Evolutionary conservation across 2,113 vertebrate genomes (phyloP), one percentile per base, ranked within the genome.

Genomic region (Cariama cristata): DNA sequence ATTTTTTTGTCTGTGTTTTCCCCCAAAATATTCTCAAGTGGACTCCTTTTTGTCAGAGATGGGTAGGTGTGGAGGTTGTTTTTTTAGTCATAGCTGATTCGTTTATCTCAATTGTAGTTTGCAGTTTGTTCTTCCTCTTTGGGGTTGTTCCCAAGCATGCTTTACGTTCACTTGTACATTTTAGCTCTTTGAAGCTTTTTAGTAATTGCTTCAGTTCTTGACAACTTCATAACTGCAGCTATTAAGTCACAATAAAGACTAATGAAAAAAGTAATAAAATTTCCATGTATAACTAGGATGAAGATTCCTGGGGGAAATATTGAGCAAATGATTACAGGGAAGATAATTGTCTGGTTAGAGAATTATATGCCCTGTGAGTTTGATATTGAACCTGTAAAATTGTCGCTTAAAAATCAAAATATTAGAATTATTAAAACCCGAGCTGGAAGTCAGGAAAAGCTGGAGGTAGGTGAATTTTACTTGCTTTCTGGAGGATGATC

Each of bases 311-410:
- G 82, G 97, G 97, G 95, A 96, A 97, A 96, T 96, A 97, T 63
- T 95, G 88, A 98, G 92, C 92, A 44, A 97, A 96, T 98, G 97
- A 98, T 98, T 97, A 98, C 90, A 97, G 88, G 68, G 62, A 96
- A 97, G 92, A 96, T 98, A 97, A 96, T 97, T 97, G 90, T 97
- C 97, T 97, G 97, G 94, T 98, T 98, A 97, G 96, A 98, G 95
- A 97, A 97, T 98, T 98, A 84, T 95, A 75, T 97, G 49, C 68
- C 93, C 93, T 94, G 49, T 84, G 96, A 96, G 62, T 97, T 96
- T 97, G 97, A 94, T 94, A 88, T 84, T 74, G 49, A 96, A 79
- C 82, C 82, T 97, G 77, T 85, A 93, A 97, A 96, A 82, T 85
- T 95, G 59, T 97, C 85, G 66, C 83, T 97, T 97, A 76, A 79